Evolutionary conservation across 2,797 vertebrate genomes (phyloP), one percentile per base, ranked within the genome.

Genomic region (Tenualosa ilisha): DNA sequence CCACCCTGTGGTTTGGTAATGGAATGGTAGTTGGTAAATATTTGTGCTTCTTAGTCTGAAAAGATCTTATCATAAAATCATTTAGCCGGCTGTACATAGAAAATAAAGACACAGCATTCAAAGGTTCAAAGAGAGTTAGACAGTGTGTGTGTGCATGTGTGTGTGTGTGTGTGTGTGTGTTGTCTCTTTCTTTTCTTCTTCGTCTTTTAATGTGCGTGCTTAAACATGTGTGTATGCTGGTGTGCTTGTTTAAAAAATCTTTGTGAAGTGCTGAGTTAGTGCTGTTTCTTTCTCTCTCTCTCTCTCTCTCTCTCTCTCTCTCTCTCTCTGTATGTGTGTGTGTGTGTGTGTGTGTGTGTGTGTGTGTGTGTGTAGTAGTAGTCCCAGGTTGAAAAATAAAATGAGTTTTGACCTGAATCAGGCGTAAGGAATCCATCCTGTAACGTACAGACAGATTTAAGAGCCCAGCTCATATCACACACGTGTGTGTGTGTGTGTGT

Each of bases 11-110:
- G 65, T 37, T 40, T 72, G 65, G 11, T 72, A 72, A 72, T 72
- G 65, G 65, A 31, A 17, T 31, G 65, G 65, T 72, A 72, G 65
- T 72, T 72, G 65, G 65, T 72, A 72, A 72, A 72, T 72, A 72
- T 72, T 72, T 72, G 65, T 72, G 65, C 65, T 72, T 17, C 65
- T 13, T 72, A 15, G 65, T 72, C 65, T 31, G 26, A 72, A 72
- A 72, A 72, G 65, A 72, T 72, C 65, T 72, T 72, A 72, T 72
- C 65, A 5, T 40, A 72, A 72, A 15, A 40, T 13, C 31, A 72
- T 72, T 72, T 72, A 72, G 65, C 11, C 4, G 17, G 65, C 56
- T 20, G 56, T 59, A 22, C 51, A 53, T 53, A 53, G 51, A 53
- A 53, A 53, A 53, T 53, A 53, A 13, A 53, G 15, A 13, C 12